These are phyloP conservation scores for Aporophyla nigra DNA, from an alignment of 2,888 invertebrate species.

Conservation along the genomic window DNA sequence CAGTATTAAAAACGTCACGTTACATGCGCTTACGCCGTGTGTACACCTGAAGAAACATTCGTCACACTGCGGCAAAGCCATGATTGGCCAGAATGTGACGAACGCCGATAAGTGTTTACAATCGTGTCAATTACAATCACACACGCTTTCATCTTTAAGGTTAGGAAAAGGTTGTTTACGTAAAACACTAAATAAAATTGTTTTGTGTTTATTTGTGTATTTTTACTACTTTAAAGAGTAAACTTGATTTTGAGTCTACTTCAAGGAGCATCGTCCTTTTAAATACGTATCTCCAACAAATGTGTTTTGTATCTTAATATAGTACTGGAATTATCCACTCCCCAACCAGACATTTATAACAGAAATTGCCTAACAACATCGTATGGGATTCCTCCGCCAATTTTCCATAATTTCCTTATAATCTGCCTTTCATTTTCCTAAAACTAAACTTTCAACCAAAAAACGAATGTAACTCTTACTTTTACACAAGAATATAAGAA, in stretches of 20 bases:
- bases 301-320: neutral
- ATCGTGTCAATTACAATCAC: constrained; percentile 50
- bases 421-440: neutral
- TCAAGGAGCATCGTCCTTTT: neutral
- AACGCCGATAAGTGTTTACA: constrained; percentile 51
- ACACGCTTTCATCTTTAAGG: constrained; percentile 59
- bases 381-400: neutral
- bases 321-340: neutral
- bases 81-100: constrained; percentile 40
- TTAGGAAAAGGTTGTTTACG: constrained; percentile 42
- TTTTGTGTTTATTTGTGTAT: neutral
- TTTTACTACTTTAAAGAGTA: neutral
- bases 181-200: constrained; percentile 9
- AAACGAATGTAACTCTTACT: neutral
- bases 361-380: neutral
- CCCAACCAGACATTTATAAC: neutral
- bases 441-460: neutral
- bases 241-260: neutral
- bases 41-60: constrained; percentile 34
- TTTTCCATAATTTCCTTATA: neutral
- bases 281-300: neutral
- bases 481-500: neutral
- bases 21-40: constrained; percentile 8
- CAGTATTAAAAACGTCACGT: constrained; percentile 15
- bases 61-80: constrained; percentile 18